These are phyloP conservation scores for Heliconius sara DNA, from an alignment of 2,888 invertebrate genomes.

Conservation along the genomic window DNA sequence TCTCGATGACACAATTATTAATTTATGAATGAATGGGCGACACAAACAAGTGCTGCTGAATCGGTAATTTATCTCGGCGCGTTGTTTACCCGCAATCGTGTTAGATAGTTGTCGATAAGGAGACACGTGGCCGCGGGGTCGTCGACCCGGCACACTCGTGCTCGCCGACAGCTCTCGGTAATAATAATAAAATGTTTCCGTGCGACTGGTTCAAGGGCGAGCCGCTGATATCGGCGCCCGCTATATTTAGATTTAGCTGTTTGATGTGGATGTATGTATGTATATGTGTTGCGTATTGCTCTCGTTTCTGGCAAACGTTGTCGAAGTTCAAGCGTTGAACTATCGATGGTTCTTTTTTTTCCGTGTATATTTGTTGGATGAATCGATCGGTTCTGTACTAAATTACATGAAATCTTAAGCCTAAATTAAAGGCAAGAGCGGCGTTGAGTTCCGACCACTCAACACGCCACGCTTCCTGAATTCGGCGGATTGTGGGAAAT, in stretches of 20 bases:
- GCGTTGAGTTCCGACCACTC: too few relatives aligned
- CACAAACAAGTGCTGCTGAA: slow-evolving; percentile 78
- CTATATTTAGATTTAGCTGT: slow-evolving; percentile 84
- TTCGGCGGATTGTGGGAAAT: too few relatives aligned
- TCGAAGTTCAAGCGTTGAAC: background rate
- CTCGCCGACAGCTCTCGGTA: slow-evolving; percentile 83
- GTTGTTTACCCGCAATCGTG: slow-evolving; percentile 83
- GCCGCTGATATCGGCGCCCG: slow-evolving; percentile 83
- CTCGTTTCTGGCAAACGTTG: slow-evolving; percentile 46
- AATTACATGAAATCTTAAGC: too few relatives aligned
- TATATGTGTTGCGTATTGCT: slow-evolving; percentile 56
- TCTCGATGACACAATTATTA: slow-evolving; percentile 72
- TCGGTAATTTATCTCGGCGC: slow-evolving; percentile 83
- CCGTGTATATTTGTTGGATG: background rate
- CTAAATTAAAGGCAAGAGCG: too few relatives aligned
- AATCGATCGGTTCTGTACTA: background rate
- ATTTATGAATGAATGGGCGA: slow-evolving; percentile 77
- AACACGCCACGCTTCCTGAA: too few relatives aligned
- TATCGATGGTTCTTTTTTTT: background rate
- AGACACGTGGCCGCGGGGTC: slow-evolving; percentile 83
- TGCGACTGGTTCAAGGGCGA: slow-evolving; percentile 85
- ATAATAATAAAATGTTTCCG: slow-evolving; percentile 85
- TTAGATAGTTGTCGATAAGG: slow-evolving; percentile 85
- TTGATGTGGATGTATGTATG: slow-evolving; percentile 67
- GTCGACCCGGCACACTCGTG: slow-evolving; percentile 83